A percentile compares a stretch with the other conserved stretches of the same genome.
Evolutionary conservation across 2,113 vertebrate genomes (phyloP).

Genomic region (Potamarius usumacintae): DNA sequence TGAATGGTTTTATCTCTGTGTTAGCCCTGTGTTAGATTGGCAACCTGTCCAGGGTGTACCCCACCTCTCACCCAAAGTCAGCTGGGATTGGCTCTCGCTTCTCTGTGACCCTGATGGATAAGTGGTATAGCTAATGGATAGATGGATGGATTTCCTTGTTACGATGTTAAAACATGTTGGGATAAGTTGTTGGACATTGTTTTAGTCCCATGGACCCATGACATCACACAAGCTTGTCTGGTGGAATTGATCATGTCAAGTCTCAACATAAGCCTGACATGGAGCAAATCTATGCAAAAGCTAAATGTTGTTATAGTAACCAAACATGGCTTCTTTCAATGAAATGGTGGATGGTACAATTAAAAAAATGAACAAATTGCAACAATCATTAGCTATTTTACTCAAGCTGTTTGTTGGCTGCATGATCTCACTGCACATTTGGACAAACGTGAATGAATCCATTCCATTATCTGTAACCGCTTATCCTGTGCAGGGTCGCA

Average conservation of each 20-base stretch:
- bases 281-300: too few relatives aligned
- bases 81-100: too few relatives aligned
- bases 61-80: too few relatives aligned
- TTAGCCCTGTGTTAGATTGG: too few relatives aligned
- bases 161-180: neutral
- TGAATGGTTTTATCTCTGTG: too few relatives aligned
- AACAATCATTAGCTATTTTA: neutral
- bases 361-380: neutral
- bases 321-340: neutral
- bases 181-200: too few relatives aligned
- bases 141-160: neutral
- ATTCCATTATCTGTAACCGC: too few relatives aligned
- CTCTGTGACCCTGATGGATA: too few relatives aligned
- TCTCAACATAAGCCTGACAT: neutral
- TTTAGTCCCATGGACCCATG: neutral
- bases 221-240: neutral
- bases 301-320: neutral
- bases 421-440: neutral
- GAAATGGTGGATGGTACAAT: too few relatives aligned
- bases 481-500: too few relatives aligned
- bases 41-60: too few relatives aligned
- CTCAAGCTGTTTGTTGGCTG: neutral
- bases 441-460: neutral
- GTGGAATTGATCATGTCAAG: neutral
- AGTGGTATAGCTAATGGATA: too few relatives aligned